Base-by-base conservation (phyloP, 2,797 vertebrate species). In the Clarias laeviceps region DNA sequence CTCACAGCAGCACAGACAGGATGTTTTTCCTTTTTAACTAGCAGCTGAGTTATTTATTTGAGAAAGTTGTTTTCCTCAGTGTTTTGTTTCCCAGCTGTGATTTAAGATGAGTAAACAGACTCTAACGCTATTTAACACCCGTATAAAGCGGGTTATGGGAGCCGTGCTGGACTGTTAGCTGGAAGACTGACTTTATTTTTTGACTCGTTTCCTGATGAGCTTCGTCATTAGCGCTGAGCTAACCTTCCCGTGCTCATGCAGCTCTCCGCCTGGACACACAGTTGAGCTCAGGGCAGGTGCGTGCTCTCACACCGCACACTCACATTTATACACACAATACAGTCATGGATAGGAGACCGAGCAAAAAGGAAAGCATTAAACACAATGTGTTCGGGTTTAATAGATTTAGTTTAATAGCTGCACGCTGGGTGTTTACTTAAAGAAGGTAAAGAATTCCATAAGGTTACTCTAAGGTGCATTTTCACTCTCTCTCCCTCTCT, bases 21-120 rank as follows among this genome's bases (percentile, higher is more conserved):
- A 34, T 18, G 50, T 12, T 6, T 14, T 15, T n/a, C 29, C 37
- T 22, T n/a, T 70, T 22, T 70, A 9, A 17, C 14, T 54, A 27
- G 24, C 73, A 18, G 50, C 7, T 27, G 1, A 76, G 50, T 57
- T 57, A 2, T 57, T 12, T 57, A 54, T 54, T 29, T 40, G 14
- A 70, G 66, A 18, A 76, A 76, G n/a, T 76, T 76, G n/a, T 64
- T 29, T 56, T 29, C 50, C 70, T 54, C 50, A 54, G 40, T 50
- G 45, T 50, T 45, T 2, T 56, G 50, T 57, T 57, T 59, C 8
- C 57, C 7, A 18, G 14, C 17, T 12, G 18, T 32, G 29, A 34
- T 70, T 24, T 24, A 0, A n/a, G 24, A 12, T 18, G 45, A 54
- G 14, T 9, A 29, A 7, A 27, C 8, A 32, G 27, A 57, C 17